A percentile compares a stretch with the other conserved stretches of the same genome.
Evolutionary conservation across 2,888 invertebrate genomes (phyloP).

Genomic region (Mechanitis mazaeus): DNA sequence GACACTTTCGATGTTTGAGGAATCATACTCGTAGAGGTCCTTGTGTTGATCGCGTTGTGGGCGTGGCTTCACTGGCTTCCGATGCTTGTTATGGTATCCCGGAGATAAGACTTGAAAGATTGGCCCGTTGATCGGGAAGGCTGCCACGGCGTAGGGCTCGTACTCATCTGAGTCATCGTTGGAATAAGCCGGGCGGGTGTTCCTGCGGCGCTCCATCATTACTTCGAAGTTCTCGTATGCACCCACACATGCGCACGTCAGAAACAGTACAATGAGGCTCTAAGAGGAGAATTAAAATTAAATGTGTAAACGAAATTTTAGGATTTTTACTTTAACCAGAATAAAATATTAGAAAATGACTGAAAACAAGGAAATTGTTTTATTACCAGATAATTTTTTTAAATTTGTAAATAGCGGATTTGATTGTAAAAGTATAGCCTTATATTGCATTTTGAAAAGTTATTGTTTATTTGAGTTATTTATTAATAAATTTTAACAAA

Average conservation of each 20-base stretch:
- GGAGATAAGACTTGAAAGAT: slow-evolving; percentile 49
- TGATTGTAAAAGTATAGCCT: too few relatives aligned
- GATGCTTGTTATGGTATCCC: slow-evolving; percentile 13
- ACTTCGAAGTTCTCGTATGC: slow-evolving; percentile 35
- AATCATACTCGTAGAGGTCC: slow-evolving; percentile 20
- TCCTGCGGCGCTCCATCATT: slow-evolving; percentile 40
- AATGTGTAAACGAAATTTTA: not conserved
- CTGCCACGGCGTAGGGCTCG: slow-evolving; percentile 53
- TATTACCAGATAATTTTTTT: too few relatives aligned
- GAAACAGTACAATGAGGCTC: slow-evolving; percentile 36
- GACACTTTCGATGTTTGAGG: slow-evolving; percentile 17
- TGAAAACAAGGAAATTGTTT: too few relatives aligned
- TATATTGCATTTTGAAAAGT: too few relatives aligned
- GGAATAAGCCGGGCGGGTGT: slow-evolving; percentile 41
- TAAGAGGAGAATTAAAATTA: not conserved
- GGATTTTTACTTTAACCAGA: not conserved
- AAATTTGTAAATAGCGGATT: too few relatives aligned
- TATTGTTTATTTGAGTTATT: too few relatives aligned
- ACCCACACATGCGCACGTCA: slow-evolving; percentile 35
- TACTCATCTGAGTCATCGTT: slow-evolving; percentile 42
- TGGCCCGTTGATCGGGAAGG: slow-evolving; percentile 56
- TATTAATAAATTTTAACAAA: too few relatives aligned
- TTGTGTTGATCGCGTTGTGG: slow-evolving; percentile 13
- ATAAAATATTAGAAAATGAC: too few relatives aligned
- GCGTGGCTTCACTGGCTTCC: slow-evolving; percentile 12